phyloP scores from a whole-genome alignment of 2,888 invertebrate genomes.

The Agrilus mali region DNA sequence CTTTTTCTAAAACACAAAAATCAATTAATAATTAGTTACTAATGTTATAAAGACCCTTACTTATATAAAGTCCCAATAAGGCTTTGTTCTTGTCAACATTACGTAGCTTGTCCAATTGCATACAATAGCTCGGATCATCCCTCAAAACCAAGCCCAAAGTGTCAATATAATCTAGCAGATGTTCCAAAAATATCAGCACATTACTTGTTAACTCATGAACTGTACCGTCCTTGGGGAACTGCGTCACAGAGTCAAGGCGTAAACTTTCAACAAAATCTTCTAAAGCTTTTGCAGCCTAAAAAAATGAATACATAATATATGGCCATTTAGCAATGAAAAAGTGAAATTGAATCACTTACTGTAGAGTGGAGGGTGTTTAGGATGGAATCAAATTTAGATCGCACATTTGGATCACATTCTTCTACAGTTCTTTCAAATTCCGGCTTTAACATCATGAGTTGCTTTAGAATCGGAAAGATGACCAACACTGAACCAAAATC shows the following conservation, averaged over 20 bases:
- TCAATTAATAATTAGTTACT: constrained; percentile 2
- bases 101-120: constrained; percentile 38
- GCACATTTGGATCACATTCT: constrained; percentile 54
- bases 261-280: constrained; percentile 90
- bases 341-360: constrained; percentile 35
- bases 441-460: constrained; percentile 61
- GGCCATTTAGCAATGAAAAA: constrained; percentile 2
- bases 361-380: constrained; percentile 62
- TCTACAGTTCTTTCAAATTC: constrained; percentile 70
- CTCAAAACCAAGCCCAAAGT: constrained; percentile 58
- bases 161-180: constrained; percentile 65
- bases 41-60: constrained; percentile 38
- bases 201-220: constrained; percentile 94
- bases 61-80: constrained; percentile 68
- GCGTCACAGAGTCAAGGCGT: constrained; percentile 59
- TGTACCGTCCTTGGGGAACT: constrained; percentile 92
- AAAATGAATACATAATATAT: constrained; percentile 25
- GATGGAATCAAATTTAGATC: constrained; percentile 60
- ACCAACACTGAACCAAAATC: constrained; percentile 71
- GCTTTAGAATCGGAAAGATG: constrained; percentile 72
- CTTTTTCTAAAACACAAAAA: constrained; percentile 52
- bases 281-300: constrained; percentile 74
- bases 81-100: constrained; percentile 47
- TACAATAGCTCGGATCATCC: constrained; percentile 44
- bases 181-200: constrained; percentile 83